Percentiles rank a stretch among this genome's conserved stretches.
Conservation (phyloP, 2,888 invertebrate species). For the Napeogenes sylphis region DNA sequence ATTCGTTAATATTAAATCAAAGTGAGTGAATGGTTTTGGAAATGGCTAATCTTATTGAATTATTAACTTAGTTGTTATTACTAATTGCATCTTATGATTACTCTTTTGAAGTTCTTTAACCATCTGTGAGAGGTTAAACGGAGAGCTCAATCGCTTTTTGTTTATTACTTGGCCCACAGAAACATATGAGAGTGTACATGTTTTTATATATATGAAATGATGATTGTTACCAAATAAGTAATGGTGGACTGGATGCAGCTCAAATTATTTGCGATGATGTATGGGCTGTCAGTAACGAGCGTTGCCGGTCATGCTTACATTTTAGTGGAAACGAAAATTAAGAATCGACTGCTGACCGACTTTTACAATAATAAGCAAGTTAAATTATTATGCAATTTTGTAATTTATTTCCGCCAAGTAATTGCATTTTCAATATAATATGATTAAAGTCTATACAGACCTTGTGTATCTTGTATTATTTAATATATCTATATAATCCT, state of each 20-base stretch:
- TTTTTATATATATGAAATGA: slow-evolving; percentile 42
- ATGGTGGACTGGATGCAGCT: slow-evolving; percentile 46
- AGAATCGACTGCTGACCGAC: slow-evolving; percentile 16
- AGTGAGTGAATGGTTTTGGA: no score
- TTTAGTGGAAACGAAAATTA: slow-evolving; percentile 20
- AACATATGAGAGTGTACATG: slow-evolving; percentile 37
- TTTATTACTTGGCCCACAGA: slow-evolving; percentile 31
- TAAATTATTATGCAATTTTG: neutral
- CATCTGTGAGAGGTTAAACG: no score
- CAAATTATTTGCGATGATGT: slow-evolving; percentile 62
- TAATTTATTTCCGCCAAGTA: no score
- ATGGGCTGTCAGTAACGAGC: slow-evolving; percentile 45
- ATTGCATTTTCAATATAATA: no score
- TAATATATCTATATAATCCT: no score
- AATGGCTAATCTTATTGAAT: no score
- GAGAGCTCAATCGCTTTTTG: neutral
- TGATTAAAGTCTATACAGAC: no score
- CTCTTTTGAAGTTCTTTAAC: no score
- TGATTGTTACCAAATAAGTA: slow-evolving; percentile 68
- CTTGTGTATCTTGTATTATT: no score
- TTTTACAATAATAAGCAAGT: slow-evolving; percentile 7
- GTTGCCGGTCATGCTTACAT: slow-evolving; percentile 39
- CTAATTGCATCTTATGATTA: no score
- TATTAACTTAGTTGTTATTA: no score
- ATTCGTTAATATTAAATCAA: no score